Base-by-base conservation (phyloP, 2,888 invertebrate genomes). In the Cremastobaeus sp. region DNA sequence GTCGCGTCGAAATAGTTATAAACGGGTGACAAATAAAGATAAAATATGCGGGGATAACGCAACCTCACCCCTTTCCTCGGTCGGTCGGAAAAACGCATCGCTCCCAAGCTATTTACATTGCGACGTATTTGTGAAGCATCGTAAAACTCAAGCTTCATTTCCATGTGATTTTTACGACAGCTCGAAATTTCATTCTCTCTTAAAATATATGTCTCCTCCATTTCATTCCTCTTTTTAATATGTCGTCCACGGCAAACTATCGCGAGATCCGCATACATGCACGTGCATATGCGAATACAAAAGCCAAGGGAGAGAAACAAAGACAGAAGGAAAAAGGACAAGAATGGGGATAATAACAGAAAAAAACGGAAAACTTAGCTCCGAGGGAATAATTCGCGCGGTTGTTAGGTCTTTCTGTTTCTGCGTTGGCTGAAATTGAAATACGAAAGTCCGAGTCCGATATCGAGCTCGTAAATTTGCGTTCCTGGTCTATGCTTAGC, bases 331-430 rank as follows among this genome's bases (percentile, higher is more conserved):
- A 15, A 34, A 11, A 28, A 25, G 48, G 21, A 12, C 41, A 50
- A 32, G n/a, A 39, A 48, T 37, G 25, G 20, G 15, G 34, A 14
- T 8, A 43, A 25, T 15, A 47, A 43, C 25, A 60, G 55, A 39
- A 34, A 50, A 57, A 59, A 57, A 52, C 15, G 21, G 54, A 30
- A 41, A 71, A 65, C 59, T 71, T 65, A 64, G 57, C 57, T 62
- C 57, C 71, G 57, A 71, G 71, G 64, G 57, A 71, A 71, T 65
- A 65, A 71, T 71, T 71, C 59, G 57, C 54, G 41, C 72, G 28
- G 43, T 70, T 54, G 72, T 72, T 72, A 66, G 54, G 71, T 55
- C 32, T 41, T 37, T 50, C 66, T 68, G 41, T 68, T 39, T 43
- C 37, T 14, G 52, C 18, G 43, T 39, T 28, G 45, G 54, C 59